Percentiles rank a stretch among this genome's conserved stretches.
Evolutionary conservation across 2,888 invertebrate species (phyloP).

Genomic region (Sympetrum striolatum): DNA sequence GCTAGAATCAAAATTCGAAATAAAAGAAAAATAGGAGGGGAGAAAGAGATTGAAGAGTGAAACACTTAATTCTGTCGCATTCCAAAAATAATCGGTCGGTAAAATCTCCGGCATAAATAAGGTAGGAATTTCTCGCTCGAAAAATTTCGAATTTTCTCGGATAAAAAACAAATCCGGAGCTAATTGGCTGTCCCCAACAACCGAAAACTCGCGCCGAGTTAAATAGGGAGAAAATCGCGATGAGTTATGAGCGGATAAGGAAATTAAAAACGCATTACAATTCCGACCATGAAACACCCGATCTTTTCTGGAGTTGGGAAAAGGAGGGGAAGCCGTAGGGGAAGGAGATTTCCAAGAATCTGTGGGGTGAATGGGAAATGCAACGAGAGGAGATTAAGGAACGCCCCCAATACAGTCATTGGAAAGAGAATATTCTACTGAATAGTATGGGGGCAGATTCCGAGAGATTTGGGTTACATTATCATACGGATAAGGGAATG

Average conservation of each 20-base stretch:
- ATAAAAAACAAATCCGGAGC: not conserved
- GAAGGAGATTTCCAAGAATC: not conserved
- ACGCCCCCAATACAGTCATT: not conserved
- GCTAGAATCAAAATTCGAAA: too few species aligned
- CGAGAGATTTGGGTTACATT: too few species aligned
- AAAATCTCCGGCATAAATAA: not conserved
- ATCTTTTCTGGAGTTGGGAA: not conserved
- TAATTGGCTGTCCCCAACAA: slow-evolving; percentile 23
- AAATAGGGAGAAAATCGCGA: slow-evolving; percentile 15
- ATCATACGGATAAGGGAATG: too few species aligned
- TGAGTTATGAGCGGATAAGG: slow-evolving; percentile 28
- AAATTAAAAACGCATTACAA: slow-evolving; percentile 40
- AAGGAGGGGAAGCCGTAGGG: not conserved
- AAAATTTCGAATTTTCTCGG: not conserved
- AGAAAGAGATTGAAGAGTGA: too few species aligned
- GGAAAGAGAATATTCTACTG: not conserved
- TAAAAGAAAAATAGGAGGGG: too few species aligned
- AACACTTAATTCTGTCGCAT: too few species aligned
- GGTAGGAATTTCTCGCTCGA: not conserved
- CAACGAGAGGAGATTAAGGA: not conserved
- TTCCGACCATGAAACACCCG: not conserved
- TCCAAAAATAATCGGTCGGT: not conserved
- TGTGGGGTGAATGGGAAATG: slow-evolving; percentile 1
- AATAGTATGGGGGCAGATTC: too few species aligned
- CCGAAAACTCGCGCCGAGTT: not conserved